Conservation (phyloP, 37 sponge, comb jelly and placozoan genomes). For the Agelas oroides region DNA sequence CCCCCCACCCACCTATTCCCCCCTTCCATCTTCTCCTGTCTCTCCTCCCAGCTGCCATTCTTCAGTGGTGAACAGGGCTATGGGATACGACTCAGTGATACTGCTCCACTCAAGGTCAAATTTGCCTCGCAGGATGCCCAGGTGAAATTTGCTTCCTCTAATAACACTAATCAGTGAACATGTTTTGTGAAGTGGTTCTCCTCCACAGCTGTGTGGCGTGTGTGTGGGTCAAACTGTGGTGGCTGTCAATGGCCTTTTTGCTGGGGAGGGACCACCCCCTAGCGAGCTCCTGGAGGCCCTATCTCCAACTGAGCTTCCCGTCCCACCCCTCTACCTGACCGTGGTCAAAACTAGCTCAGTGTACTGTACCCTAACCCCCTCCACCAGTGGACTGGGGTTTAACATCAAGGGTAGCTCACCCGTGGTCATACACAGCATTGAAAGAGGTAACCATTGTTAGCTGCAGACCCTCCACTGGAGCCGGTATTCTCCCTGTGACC, state of each 20-base stretch:
- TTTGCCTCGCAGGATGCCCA: slow-evolving; percentile 26
- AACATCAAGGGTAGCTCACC: slow-evolving; percentile 68
- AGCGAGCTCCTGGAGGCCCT: not conserved
- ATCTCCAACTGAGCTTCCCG: not conserved
- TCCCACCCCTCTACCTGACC: slow-evolving; percentile 28
- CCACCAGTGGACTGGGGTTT: slow-evolving; percentile 54
- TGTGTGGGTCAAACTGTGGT: slow-evolving; percentile 38
- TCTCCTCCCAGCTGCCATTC: slow-evolving; percentile 28
- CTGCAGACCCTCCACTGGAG: too few species aligned
- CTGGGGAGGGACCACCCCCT: not conserved
- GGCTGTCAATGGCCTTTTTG: slow-evolving; percentile 51
- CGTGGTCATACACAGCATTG: slow-evolving; percentile 60
- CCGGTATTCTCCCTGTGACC: too few species aligned
- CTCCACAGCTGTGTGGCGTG: slow-evolving; percentile 54
- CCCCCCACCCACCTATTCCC: too few species aligned
- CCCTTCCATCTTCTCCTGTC: too few species aligned
- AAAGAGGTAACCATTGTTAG: slow-evolving; percentile 39
- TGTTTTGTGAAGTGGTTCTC: not conserved
- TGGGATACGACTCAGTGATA: slow-evolving; percentile 35
- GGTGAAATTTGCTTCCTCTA: slow-evolving; percentile 2
- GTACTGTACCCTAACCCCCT: slow-evolving; percentile 4
- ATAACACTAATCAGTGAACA: not conserved
- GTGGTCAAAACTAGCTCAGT: slow-evolving; percentile 8
- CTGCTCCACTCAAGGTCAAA: slow-evolving; percentile 29
- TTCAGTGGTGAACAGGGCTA: slow-evolving; percentile 15